Evolutionary conservation across 1,140 invertebrate species (phyloP).

Genomic region (Scaptodrosophila lebanonensis): DNA sequence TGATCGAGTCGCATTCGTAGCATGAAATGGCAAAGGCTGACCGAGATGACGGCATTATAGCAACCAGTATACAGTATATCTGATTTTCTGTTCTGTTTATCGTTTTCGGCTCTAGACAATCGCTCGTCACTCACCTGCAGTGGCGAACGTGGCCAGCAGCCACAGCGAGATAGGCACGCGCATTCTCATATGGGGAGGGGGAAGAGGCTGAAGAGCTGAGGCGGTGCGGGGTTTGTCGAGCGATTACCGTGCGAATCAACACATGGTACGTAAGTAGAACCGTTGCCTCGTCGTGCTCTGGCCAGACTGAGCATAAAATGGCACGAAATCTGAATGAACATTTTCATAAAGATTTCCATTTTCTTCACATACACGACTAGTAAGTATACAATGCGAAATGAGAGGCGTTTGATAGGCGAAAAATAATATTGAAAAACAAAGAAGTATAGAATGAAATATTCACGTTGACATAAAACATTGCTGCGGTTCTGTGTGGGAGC

Average conservation of each 20-base stretch:
- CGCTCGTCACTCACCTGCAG: slow-evolving; percentile 40
- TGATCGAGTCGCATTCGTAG: slow-evolving; percentile 68
- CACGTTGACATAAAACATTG: slow-evolving; percentile 39
- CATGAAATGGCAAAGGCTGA: slow-evolving; percentile 56
- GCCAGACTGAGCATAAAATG: slow-evolving; percentile 50
- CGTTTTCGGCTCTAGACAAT: slow-evolving; percentile 16
- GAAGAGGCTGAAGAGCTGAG: no score
- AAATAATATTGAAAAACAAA: slow-evolving; percentile 37
- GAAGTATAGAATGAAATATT: no score
- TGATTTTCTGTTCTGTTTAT: slow-evolving; percentile 45
- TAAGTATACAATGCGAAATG: slow-evolving; percentile 17
- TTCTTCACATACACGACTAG: slow-evolving; percentile 23
- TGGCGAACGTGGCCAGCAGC: slow-evolving; percentile 46
- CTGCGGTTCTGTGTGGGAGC: slow-evolving; percentile 10
- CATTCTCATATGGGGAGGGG: slow-evolving; percentile 34
- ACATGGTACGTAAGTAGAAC: slow-evolving; percentile 40
- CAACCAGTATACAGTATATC: slow-evolving; percentile 29
- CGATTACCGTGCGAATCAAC: no score
- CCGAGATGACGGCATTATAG: slow-evolving; percentile 33
- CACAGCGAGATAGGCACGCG: slow-evolving; percentile 40
- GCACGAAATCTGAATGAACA: slow-evolving; percentile 46
- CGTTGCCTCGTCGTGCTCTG: slow-evolving; percentile 56
- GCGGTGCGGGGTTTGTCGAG: no score
- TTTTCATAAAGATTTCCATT: slow-evolving; percentile 31
- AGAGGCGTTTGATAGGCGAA: slow-evolving; percentile 38